Evolutionary conservation across 2,113 vertebrate genomes (phyloP), one percentile per base, ranked within the genome.

Genomic region (Hydrolagus affinis): DNA sequence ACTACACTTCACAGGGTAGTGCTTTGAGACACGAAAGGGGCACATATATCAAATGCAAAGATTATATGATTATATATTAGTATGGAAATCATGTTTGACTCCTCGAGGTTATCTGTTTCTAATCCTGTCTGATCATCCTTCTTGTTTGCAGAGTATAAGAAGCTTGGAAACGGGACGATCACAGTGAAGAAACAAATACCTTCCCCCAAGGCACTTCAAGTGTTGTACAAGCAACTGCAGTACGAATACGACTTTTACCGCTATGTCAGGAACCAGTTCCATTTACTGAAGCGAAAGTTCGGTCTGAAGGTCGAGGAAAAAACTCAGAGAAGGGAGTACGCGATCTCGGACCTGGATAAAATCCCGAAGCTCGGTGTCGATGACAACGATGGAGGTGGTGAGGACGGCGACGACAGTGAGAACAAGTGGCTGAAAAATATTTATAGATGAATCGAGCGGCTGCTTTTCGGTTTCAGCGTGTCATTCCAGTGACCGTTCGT

Each of bases 211-310:
- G 97, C 97, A 3, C 92, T 99, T 86, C 95, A 98, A 91, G 93
- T 96, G 83, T 94, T 99, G 17, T 98, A 98, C 92, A 95, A 97
- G 87, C 95, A 96, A 75, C 98, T 99, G 97, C 93, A 91, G 90
- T 98, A 96, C 0, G 98, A 99, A 88, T 99, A 99, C 0, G 95
- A 97, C 77, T 99, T 99, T 90, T 99, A 99, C 92, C 95, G 96
- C 93, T 98, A 97, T 56, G 93, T 99, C 89, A 95, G 95, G 68
- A 95, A 98, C 90, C 97, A 98, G 90, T 99, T 99, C 90, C 97
- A 99, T 89, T 93, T 98, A 85, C 90, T 92, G 85, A 99, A 99
- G 90, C 96, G 94, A 87, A 99, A 98, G 88, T 97, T 99, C 32
- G 98, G 98, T 89, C 95, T 99, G 28, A 96, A 95, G 88, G 96